Conservation (phyloP, 2,888 invertebrate species). For the Schizaphis graminum region DNA sequence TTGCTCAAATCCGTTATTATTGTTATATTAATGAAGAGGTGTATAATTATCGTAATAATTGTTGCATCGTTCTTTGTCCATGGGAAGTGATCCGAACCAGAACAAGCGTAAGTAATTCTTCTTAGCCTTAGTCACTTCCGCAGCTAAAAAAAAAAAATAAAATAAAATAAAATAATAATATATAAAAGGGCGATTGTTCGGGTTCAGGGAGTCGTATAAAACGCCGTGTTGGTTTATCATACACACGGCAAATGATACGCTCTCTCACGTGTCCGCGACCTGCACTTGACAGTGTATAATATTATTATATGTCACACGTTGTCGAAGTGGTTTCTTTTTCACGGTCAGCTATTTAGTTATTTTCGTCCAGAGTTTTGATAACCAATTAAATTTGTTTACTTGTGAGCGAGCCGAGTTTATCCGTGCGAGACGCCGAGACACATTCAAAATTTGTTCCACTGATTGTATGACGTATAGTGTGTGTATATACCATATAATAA, state of each 20-base stretch:
- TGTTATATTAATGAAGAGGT: conserved; percentile 36
- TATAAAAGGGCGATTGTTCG: conserved; percentile 56
- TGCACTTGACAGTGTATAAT: background rate
- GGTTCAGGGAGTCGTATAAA: background rate
- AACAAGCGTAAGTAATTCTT: conserved; percentile 62
- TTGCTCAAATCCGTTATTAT: conserved; percentile 53
- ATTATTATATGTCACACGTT: conserved; percentile 25
- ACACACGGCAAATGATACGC: conserved; percentile 56
- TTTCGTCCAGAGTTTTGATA: conserved; percentile 26
- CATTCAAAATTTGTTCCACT: conserved; percentile 57
- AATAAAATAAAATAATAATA: conserved; percentile 39
- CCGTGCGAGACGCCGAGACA: conserved; percentile 62
- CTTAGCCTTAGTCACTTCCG: conserved; percentile 62
- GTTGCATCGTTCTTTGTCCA: conserved; percentile 56
- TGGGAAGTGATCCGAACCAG: conserved; percentile 64
- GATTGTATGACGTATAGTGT: background rate
- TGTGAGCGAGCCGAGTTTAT: background rate
- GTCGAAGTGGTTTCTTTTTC: conserved; percentile 51
- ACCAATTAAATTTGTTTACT: conserved; percentile 63
- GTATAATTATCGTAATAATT: conserved; percentile 61
- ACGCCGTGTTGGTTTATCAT: background rate
- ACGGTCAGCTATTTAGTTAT: conserved; percentile 50
- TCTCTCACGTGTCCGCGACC: conserved; percentile 36
- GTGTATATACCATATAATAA: background rate
- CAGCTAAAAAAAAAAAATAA: conserved; percentile 1